Evolutionary conservation across 2,888 invertebrate species (phyloP).

Genomic region (Fragum fragum): DNA sequence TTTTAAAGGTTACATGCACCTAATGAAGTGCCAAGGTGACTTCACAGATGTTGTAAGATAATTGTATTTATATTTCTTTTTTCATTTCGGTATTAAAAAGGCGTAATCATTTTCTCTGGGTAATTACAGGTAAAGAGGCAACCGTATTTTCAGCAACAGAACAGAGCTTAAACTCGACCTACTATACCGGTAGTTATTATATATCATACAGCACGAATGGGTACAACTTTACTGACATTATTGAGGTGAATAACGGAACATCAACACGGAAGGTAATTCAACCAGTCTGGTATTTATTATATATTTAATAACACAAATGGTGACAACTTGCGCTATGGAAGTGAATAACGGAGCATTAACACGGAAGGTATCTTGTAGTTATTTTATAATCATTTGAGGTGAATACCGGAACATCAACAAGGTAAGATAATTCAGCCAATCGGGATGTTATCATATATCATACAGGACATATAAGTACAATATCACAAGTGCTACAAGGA

Average conservation of each 20-base stretch:
- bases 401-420: too few species aligned
- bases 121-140: slow-evolving; percentile 42
- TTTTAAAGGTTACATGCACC: too few species aligned
- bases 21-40: too few species aligned
- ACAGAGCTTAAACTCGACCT: slow-evolving; percentile 52
- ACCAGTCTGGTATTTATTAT: too few species aligned
- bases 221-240: slow-evolving; percentile 31
- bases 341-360: slow-evolving; percentile 1
- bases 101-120: too few species aligned
- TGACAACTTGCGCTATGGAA: slow-evolving; percentile 1
- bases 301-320: too few species aligned
- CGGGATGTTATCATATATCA: slow-evolving; percentile 50
- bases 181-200: slow-evolving; percentile 57
- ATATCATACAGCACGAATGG: slow-evolving; percentile 53
- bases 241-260: slow-evolving; percentile 9
- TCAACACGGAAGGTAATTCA: background rate
- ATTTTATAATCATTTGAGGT: too few species aligned
- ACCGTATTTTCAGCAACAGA: slow-evolving; percentile 41
- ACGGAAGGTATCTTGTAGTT: background rate
- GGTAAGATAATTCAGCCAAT: too few species aligned
- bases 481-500: slow-evolving; percentile 27
- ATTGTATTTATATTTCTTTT: too few species aligned
- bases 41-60: too few species aligned
- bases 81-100: too few species aligned
- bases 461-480: slow-evolving; percentile 45